Evolutionary conservation across 2,797 vertebrate species (phyloP).

Genomic region (Hydrolagus colliei): DNA sequence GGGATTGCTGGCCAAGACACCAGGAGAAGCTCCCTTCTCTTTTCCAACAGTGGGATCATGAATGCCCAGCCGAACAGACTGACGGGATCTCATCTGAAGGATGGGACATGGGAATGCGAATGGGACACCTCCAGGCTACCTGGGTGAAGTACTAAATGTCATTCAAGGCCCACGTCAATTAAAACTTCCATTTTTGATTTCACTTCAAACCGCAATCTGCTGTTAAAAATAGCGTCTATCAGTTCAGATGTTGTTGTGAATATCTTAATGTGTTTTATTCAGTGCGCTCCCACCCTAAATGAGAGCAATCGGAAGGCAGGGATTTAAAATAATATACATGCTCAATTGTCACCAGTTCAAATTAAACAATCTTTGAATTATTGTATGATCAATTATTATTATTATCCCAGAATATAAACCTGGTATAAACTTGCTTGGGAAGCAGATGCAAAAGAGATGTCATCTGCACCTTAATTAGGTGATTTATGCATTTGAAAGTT

Average conservation of each 20-base stretch:
- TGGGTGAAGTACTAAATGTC: too few species aligned
- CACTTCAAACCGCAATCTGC: neutral
- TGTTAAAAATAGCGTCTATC: neutral
- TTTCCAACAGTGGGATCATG: too few species aligned
- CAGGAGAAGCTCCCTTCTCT: too few species aligned
- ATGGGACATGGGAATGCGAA: too few species aligned
- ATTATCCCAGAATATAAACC: neutral
- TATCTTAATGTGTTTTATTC: neutral
- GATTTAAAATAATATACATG: neutral
- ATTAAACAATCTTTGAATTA: neutral
- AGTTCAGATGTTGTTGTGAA: neutral
- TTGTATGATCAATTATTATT: neutral
- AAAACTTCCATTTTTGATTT: neutral
- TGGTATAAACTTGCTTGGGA: neutral
- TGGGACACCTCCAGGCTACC: too few species aligned
- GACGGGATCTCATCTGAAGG: too few species aligned
- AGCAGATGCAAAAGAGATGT: neutral
- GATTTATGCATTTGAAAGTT: slow-evolving; percentile 1
- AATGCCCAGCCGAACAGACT: too few species aligned
- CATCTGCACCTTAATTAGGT: neutral
- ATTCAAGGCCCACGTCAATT: neutral
- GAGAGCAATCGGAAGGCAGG: neutral
- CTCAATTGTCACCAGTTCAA: neutral
- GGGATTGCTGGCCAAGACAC: too few species aligned
- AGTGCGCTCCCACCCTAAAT: neutral